Percentiles rank a stretch among this genome's conserved stretches.
These are phyloP conservation scores for Merluccius polli DNA, from an alignment of 2,797 vertebrate species.

Conservation along the genomic window DNA sequence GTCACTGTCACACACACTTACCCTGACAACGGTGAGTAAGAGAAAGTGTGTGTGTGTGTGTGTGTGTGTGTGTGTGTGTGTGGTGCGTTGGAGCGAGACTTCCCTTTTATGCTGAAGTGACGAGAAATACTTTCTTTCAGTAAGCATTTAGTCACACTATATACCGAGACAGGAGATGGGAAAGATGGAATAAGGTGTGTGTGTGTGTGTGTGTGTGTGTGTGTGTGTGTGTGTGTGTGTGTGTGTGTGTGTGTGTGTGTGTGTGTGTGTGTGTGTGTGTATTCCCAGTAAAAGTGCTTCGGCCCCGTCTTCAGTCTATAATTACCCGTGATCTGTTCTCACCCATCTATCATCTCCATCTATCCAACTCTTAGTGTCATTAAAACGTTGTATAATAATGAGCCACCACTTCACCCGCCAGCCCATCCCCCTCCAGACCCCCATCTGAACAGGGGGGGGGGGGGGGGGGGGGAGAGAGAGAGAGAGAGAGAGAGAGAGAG, in stretches of 20 bases:
- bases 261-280: constrained; percentile 1
- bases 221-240: not conserved
- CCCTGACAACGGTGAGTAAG: constrained; percentile 6
- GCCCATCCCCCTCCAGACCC: not conserved
- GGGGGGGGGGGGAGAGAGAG: too few species aligned
- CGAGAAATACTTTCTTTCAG: not conserved
- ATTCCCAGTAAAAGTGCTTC: not conserved
- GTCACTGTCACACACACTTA: constrained; percentile 20
- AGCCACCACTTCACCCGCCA: constrained; percentile 22
- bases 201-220: constrained; percentile 3
- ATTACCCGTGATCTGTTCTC: not conserved
- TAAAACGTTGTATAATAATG: constrained; percentile 18
- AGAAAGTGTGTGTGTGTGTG: constrained; percentile 3
- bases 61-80: not conserved
- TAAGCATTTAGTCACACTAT: not conserved
- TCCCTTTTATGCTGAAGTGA: not conserved
- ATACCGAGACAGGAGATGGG: not conserved
- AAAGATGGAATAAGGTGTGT: not conserved
- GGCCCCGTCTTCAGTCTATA: not conserved
- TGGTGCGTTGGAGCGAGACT: not conserved
- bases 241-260: constrained; percentile 1
- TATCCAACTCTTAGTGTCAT: not conserved
- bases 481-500: not conserved
- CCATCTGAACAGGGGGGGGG: not conserved
- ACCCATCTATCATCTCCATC: not conserved